These are phyloP conservation scores for Diadumene lineata DNA, from an alignment of 92 coral and sea anemone genomes.

Conservation along the genomic window DNA sequence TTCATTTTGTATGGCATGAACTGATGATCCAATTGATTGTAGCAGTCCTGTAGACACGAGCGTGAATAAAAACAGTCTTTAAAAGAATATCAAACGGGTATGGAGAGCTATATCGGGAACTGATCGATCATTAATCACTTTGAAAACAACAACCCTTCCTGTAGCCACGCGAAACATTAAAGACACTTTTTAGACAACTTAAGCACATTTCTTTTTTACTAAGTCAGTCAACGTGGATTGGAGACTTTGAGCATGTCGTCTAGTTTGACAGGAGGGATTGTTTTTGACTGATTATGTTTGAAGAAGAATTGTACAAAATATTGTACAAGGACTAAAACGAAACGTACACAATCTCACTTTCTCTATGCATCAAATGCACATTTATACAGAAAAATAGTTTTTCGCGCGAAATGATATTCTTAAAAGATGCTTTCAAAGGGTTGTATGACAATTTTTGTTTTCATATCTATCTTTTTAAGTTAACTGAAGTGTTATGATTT, in stretches of 20 bases:
- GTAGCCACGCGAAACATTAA: slow-evolving; percentile 25
- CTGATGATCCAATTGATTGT: slow-evolving; percentile 42
- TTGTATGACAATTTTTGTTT: background rate
- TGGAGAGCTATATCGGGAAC: slow-evolving; percentile 4
- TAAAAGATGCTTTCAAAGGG: background rate
- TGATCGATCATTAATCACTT: slow-evolving; percentile 33
- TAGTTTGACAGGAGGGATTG: slow-evolving; percentile 7
- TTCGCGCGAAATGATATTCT: background rate
- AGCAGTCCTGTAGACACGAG: slow-evolving; percentile 18
- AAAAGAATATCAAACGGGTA: slow-evolving; percentile 1
- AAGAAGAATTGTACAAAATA: slow-evolving; percentile 23
- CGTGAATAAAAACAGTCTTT: slow-evolving; percentile 27
- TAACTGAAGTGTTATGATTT: slow-evolving; percentile 14
- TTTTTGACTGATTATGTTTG: slow-evolving; percentile 8
- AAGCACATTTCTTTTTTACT: slow-evolving; percentile 15
- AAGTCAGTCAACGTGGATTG: slow-evolving; percentile 16
- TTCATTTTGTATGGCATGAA: slow-evolving; percentile 26
- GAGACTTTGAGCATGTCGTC: slow-evolving; percentile 18
- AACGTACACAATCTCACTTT: background rate
- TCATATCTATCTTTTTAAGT: slow-evolving; percentile 12
- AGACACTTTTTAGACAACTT: slow-evolving; percentile 21
- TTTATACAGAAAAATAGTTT: background rate
- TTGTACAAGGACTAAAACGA: slow-evolving; percentile 1
- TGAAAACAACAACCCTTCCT: slow-evolving; percentile 25
- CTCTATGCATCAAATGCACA: no score